Percentiles rank a stretch among this genome's conserved stretches.
phyloP scores from a whole-genome alignment of 2,797 vertebrate genomes.

The Corythornis leucogaster region DNA sequence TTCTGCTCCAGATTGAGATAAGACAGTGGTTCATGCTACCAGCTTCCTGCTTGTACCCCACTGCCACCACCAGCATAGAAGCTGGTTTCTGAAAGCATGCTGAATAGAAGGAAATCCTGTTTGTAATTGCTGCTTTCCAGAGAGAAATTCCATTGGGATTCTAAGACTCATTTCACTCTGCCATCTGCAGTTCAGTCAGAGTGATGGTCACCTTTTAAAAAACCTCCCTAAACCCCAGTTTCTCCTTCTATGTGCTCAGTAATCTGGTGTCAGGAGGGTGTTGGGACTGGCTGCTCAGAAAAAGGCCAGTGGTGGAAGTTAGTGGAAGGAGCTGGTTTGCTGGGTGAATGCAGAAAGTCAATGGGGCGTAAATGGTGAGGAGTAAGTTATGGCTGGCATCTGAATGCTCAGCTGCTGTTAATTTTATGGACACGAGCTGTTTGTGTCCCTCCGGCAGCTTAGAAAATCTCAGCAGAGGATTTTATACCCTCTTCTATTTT shows the following conservation, averaged over 20 bases:
- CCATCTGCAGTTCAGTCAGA: background rate
- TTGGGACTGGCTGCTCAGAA: background rate
- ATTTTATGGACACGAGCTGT: conserved; percentile 37
- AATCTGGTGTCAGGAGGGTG: accelerated
- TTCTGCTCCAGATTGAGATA: background rate
- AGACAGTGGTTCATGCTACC: background rate
- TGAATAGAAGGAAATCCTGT: background rate
- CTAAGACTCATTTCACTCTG: accelerated
- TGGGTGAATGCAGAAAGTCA: background rate
- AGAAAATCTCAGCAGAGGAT: background rate
- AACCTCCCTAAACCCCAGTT: background rate
- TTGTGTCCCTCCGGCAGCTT: conserved; percentile 27
- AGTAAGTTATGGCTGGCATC: conserved; percentile 21
- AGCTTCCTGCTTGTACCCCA: background rate
- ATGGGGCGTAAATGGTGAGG: background rate
- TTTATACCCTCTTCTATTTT: background rate
- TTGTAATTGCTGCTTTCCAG: background rate
- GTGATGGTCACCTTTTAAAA: background rate
- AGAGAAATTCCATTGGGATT: background rate
- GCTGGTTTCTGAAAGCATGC: background rate
- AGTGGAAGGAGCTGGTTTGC: background rate
- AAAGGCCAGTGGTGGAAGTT: background rate
- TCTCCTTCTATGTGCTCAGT: accelerated
- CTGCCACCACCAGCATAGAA: background rate
- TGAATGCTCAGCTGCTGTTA: conserved; percentile 49